Evolutionary conservation across 2,113 vertebrate species (phyloP).

Genomic region (Lycaon pictus): DNA sequence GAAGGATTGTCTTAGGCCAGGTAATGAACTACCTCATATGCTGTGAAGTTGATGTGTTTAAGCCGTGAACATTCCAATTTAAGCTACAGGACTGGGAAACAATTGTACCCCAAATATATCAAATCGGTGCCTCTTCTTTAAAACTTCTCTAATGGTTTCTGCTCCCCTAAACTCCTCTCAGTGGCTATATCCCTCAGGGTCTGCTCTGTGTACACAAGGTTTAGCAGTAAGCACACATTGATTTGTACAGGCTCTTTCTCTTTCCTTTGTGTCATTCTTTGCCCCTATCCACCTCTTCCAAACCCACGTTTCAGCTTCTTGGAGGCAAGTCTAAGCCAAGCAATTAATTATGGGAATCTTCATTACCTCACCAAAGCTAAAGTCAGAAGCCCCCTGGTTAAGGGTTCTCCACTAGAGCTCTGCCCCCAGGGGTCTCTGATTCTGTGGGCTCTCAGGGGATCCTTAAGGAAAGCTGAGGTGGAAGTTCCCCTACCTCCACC

Average conservation of each 20-base stretch:
- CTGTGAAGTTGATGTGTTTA: neutral
- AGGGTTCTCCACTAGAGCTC: neutral
- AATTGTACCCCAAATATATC: neutral
- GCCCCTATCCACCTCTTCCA: neutral
- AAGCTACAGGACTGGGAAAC: neutral
- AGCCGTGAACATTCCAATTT: neutral
- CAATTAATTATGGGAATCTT: constrained; percentile 9
- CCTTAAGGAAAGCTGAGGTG: too few species aligned
- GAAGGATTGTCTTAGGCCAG: neutral
- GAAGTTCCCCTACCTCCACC: neutral
- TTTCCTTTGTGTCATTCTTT: neutral
- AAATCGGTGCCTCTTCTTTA: neutral
- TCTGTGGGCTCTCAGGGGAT: neutral
- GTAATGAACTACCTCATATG: neutral
- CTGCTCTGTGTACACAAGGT: neutral
- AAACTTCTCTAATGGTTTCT: neutral
- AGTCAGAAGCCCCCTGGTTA: neutral
- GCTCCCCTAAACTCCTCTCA: neutral
- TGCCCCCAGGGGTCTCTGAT: neutral
- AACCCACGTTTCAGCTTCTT: neutral
- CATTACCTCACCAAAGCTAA: neutral
- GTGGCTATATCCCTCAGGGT: neutral
- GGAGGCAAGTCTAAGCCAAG: neutral
- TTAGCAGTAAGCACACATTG: neutral
- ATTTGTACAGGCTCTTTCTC: neutral